Percentiles rank a stretch among this genome's conserved stretches.
Evolutionary conservation across 2,888 invertebrate species (phyloP).

Genomic region (Drosophila formosana): DNA sequence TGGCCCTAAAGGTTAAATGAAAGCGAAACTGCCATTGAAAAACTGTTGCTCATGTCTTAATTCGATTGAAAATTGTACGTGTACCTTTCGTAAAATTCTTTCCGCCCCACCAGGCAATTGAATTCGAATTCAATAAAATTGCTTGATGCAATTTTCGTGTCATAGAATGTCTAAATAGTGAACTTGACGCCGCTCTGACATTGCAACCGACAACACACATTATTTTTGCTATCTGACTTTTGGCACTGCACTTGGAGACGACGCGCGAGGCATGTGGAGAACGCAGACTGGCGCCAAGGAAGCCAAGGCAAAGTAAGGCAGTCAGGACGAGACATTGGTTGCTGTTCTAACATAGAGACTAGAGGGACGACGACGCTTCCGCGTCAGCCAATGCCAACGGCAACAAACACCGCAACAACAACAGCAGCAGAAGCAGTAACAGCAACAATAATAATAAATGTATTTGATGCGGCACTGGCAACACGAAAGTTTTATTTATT

Average conservation of each 20-base stretch:
- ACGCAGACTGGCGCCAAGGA: background rate
- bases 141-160: conserved; percentile 49
- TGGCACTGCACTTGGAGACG: conserved; percentile 65
- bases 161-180: conserved; percentile 21
- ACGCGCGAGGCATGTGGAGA: background rate
- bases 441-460: conserved; percentile 50
- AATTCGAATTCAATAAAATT: conserved; percentile 28
- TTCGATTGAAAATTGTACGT: conserved; percentile 11
- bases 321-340: conserved; percentile 26
- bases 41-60: conserved; percentile 31
- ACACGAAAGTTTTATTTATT: conserved; percentile 81
- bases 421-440: conserved; percentile 17
- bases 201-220: background rate
- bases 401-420: conserved; percentile 57
- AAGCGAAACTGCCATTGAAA: conserved; percentile 1
- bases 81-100: background rate
- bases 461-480: conserved; percentile 76
- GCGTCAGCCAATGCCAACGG: conserved; percentile 65
- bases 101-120: conserved; percentile 23
- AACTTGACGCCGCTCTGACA: conserved; percentile 9
- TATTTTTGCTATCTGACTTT: conserved; percentile 48
- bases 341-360: background rate
- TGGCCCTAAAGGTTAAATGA: conserved; percentile 1
- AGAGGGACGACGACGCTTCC: conserved; percentile 37
- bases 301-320: conserved; percentile 44